phyloP scores from a whole-genome alignment of 2,113 vertebrate genomes.

The Nesospiza acunhae region DNA sequence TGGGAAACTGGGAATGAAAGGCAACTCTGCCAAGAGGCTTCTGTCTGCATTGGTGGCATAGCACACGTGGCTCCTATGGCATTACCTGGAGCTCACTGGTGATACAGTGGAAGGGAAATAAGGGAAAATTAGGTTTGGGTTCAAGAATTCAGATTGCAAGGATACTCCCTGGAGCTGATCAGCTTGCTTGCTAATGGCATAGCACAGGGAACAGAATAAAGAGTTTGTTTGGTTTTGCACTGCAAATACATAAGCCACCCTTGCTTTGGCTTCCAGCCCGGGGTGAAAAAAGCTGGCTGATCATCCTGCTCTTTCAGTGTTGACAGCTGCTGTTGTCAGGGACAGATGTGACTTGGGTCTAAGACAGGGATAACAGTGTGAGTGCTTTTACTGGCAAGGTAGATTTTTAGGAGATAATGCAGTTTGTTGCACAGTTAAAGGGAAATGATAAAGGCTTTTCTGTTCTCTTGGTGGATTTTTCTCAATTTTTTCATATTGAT shows the following conservation, averaged over 20 bases:
- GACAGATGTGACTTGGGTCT: conserved; percentile 22
- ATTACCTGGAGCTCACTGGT: background rate
- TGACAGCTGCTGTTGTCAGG: conserved; percentile 22
- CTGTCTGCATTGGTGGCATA: background rate
- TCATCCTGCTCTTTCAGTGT: background rate
- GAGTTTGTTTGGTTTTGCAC: background rate
- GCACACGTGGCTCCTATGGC: fast-evolving
- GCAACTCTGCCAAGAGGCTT: background rate
- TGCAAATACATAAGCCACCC: background rate
- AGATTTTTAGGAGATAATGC: background rate
- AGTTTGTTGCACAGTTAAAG: background rate
- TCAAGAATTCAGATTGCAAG: background rate
- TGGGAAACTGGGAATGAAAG: conserved; percentile 14
- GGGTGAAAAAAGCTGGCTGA: conserved; percentile 17
- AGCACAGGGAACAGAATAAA: background rate
- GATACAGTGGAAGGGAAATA: background rate
- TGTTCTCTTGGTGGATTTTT: background rate
- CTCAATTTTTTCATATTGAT: background rate
- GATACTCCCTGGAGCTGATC: background rate
- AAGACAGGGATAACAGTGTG: background rate
- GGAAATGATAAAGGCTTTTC: background rate
- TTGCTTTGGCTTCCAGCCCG: conserved; percentile 17
- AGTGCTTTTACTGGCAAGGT: background rate
- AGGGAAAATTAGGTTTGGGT: background rate
- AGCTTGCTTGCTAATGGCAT: background rate